Conservation (phyloP, 2,888 invertebrate genomes). For the Mesochorus sp. region DNA sequence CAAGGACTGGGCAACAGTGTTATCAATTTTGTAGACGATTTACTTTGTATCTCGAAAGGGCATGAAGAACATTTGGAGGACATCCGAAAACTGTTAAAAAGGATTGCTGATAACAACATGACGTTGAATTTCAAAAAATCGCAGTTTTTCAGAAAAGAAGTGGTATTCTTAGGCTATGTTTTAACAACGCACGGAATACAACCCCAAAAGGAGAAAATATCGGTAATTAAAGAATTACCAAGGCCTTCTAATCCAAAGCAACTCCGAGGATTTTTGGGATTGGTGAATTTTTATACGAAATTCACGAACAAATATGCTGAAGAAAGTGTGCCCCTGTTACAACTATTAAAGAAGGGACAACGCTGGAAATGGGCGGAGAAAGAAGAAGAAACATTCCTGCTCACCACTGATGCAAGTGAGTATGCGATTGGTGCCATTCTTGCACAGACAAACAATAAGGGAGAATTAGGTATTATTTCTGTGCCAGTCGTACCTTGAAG, state of each 20-base stretch:
- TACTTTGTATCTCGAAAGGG: too few relatives aligned
- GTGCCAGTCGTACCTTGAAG: not conserved
- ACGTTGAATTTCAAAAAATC: slow-evolving; percentile 64
- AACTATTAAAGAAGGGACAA: too few relatives aligned
- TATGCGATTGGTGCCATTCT: not conserved
- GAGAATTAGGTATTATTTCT: not conserved
- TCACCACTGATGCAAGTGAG: not conserved
- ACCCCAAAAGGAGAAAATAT: slow-evolving; percentile 63
- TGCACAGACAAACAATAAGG: not conserved
- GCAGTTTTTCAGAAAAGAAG: slow-evolving; percentile 57
- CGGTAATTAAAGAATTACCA: slow-evolving; percentile 61
- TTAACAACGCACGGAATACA: slow-evolving; percentile 59
- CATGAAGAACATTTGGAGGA: slow-evolving; percentile 25
- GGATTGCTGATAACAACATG: slow-evolving; percentile 50
- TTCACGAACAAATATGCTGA: not conserved
- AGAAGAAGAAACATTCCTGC: not conserved
- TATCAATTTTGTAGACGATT: slow-evolving; percentile 32
- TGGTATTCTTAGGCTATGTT: slow-evolving; percentile 67
- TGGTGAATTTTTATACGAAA: too few relatives aligned
- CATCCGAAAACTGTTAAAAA: slow-evolving; percentile 49
- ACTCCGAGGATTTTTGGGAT: too few relatives aligned
- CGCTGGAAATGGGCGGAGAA: slow-evolving; percentile 3
- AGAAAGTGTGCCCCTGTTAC: slow-evolving; percentile 30
- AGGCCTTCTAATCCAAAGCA: slow-evolving; percentile 21
- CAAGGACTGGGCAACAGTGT: slow-evolving; percentile 8